Base-by-base conservation (phyloP, 2,113 vertebrate species). In the Pogonocichla stellata region DNA sequence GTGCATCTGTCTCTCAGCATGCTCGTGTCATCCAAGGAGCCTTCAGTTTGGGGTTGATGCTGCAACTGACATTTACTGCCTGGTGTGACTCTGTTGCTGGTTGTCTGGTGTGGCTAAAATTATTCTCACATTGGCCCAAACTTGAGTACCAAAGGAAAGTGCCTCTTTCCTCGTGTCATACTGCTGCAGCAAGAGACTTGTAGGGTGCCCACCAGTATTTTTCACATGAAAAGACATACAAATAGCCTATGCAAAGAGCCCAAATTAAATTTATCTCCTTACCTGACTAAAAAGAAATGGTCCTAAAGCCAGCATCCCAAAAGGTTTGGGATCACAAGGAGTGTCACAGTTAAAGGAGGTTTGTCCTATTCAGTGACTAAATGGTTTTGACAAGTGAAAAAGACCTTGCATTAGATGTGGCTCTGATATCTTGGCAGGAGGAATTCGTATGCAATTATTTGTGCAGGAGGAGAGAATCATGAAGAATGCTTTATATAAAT, bases 401-500 rank as follows among this genome's bases (percentile, higher is more conserved):
- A 86, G 56, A 47, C 50, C 58, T 94, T 77, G 26, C 51, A 62
- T 36, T 70, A 80, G 26, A 88, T 67, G 67, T 6, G 4, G 64
- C 29, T 93, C 72, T 80, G 60, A 62, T 88, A 86, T 20, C 83
- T 81, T 67, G 72, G 56, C 86, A 78, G 42, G 71, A 92, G 51
- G 42, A 94, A 70, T 86, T 78, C 66, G 38, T 78, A 71, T 10
- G 38, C 25, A 90, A 90, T 95, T 93, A 78, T 80, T 88, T 83
- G 51, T 78, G 29, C 82, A 42, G 54, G 34, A 83, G 29, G 17
- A 80, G 42, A 80, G 88, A 93, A 83, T 83, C 34, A 83, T 3
- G 12, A 83, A 70, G 42, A 88, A 90, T 78, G 56, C 19, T 47
- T 69, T 58, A 11, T 36, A 83, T 66, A 92, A 86, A 86, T 40